A percentile compares a stretch with the other conserved stretches of the same genome.
These are phyloP conservation scores for Chaetops frenatus DNA, from an alignment of 2,113 vertebrate species.

Conservation along the genomic window DNA sequence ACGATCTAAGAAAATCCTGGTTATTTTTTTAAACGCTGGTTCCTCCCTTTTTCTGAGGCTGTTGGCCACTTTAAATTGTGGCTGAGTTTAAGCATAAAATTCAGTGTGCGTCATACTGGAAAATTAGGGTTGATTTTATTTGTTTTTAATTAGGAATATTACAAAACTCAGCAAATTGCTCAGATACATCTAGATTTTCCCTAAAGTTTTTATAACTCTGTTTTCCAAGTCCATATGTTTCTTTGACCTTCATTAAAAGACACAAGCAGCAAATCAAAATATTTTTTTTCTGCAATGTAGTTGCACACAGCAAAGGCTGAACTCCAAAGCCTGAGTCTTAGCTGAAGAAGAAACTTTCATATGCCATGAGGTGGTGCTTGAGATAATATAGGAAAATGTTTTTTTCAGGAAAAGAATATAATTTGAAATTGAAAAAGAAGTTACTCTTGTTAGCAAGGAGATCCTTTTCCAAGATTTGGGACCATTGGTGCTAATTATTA, in stretches of 20 bases:
- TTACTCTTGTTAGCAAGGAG: neutral
- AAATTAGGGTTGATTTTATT: constrained; percentile 15
- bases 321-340: neutral
- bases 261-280: neutral
- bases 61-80: neutral
- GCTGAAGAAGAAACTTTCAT: neutral
- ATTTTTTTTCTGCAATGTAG: neutral
- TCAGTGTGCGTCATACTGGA: neutral
- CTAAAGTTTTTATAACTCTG: constrained; percentile 1
- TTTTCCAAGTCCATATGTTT: neutral
- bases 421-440: neutral
- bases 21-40: neutral
- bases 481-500: neutral
- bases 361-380: neutral
- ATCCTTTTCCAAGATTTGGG: neutral
- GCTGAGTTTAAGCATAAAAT: constrained; percentile 13
- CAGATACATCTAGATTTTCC: neutral
- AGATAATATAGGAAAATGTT: neutral
- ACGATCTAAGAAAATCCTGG: neutral
- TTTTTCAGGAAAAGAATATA: neutral
- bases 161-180: neutral
- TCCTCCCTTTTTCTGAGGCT: neutral
- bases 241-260: constrained; percentile 3
- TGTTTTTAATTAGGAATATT: constrained; percentile 22
- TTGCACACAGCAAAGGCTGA: neutral